phyloP scores from a whole-genome alignment of 2,113 vertebrate species.

The Brachionichthys hirsutus region DNA sequence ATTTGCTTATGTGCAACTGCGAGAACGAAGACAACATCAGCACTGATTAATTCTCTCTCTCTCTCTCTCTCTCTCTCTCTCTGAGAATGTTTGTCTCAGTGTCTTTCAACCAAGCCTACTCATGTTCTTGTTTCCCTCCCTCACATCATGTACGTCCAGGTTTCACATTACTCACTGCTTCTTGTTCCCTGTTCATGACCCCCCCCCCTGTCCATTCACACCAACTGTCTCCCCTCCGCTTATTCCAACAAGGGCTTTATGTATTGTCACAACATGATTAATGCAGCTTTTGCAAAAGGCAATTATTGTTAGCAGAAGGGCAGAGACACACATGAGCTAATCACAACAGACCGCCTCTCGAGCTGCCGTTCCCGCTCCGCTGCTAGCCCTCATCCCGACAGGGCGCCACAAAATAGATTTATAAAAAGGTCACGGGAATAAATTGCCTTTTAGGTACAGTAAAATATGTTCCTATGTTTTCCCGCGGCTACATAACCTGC shows the following conservation, averaged over 20 bases:
- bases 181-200: conserved; percentile 23
- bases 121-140: conserved; percentile 9
- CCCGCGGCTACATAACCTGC: conserved; percentile 8
- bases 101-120: neutral
- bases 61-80: conserved; percentile 13
- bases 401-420: conserved; percentile 44
- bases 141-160: conserved; percentile 12
- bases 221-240: conserved; percentile 31
- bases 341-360: conserved; percentile 47
- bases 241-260: conserved; percentile 48
- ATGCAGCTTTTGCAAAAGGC: conserved; percentile 56
- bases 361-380: conserved; percentile 23
- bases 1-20: conserved; percentile 53
- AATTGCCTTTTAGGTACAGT: conserved; percentile 55
- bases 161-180: conserved; percentile 49
- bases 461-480: conserved; percentile 32
- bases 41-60: conserved; percentile 20
- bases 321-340: conserved; percentile 51
- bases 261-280: conserved; percentile 64
- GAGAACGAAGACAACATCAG: conserved; percentile 45
- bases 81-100: too few relatives aligned
- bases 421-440: conserved; percentile 70
- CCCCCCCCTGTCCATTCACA: conserved; percentile 24
- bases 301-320: conserved; percentile 58
- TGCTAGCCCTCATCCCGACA: conserved; percentile 42